Evolutionary conservation across 1,140 invertebrate genomes (phyloP), one percentile per base, ranked within the genome.

Genomic region (Leptestheria dahalacensis): DNA sequence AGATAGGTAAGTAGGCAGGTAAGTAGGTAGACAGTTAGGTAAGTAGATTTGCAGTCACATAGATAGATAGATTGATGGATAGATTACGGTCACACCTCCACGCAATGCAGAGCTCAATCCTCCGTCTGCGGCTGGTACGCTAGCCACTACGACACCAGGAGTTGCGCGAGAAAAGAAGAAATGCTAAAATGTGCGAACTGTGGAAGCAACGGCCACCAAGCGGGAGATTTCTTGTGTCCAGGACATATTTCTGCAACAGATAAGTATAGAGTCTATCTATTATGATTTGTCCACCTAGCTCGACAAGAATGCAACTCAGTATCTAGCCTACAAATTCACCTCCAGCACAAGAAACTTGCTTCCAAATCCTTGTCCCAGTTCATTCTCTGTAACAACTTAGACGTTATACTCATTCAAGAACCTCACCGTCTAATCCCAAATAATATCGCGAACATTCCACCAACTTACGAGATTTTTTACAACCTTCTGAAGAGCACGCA

Each of bases 401-500:
- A 50, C 24, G 24, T 50, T 50, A 23, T 23, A 23, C 48, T 50
- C 24, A 50, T 50, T 50, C 48, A 50, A 15, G 48, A 50, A 50
- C 48, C 48, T 20, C 24, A 50, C 48, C 18, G 18, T 50, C 48
- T 15, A 20, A 50, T 23, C 48, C 48, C 20, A 50, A n/a, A n/a
- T n/a, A n/a, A n/a, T n/a, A n/a, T n/a, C n/a, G n/a, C n/a, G n/a
- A n/a, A n/a, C n/a, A n/a, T n/a, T n/a, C n/a, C n/a, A n/a, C 48
- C 20, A 50, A 50, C 20, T 23, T 50, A 50, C 24, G 24, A 50
- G 24, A 20, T 18, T 23, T 23, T 20, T 23, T 23, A 50, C 48
- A 50, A 50, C 48, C 48, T 50, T 20, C 20, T 50, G 24, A 50
- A 18, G 48, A 50, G 18, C 48, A 50, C 24, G 48, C 48, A 20